Evolutionary conservation across 2,797 vertebrate genomes (phyloP), one percentile per base, ranked within the genome.

Genomic region (Cyclopterus lumpus): DNA sequence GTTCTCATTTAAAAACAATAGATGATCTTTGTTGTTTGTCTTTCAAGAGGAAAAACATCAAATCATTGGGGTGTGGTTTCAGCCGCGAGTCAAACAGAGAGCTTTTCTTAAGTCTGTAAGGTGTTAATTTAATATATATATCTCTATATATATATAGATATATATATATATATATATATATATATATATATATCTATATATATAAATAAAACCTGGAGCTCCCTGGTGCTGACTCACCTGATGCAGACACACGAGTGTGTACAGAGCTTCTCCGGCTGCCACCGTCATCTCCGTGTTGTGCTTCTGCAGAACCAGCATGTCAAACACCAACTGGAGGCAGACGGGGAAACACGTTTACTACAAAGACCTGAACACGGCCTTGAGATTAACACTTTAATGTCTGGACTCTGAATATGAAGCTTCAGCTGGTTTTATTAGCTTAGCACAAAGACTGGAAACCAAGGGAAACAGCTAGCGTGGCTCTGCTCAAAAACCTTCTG

Each of bases 291-390:
- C 98, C 2, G 97, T 97, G 92, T 97, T 99, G 96, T 99, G 97
- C 93, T 99, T 99, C 88, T 99, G 98, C 84, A 99, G 95, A 85
- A 99, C 96, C 92, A 99, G 95, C 97, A 99, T 99, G 93, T 99
- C 98, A 91, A 99, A 99, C 93, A 99, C 98, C 94, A 99, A 91
- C 98, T 99, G 89, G 14, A 51, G 48, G 62, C 9, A 92, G 22
- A 87, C 1, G 1, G 20, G 5, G 44, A 20, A 44, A 42, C 9
- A 15, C 3, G 34, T 34, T 26, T 24, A 40, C 22, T 28, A 58
- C 9, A 8, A 51, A n/a, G 10, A 7, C 12, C 34, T 14, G 11
- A 3, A 40, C n/a, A n/a, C n/a, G n/a, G n/a, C n/a, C n/a, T n/a
- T 3, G 4, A 40, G 38, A 40, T 1, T 1, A 12, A 40, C 38